These are phyloP conservation scores for Eretmochelys imbricata DNA, from an alignment of 2,113 vertebrate genomes.

Conservation along the genomic window DNA sequence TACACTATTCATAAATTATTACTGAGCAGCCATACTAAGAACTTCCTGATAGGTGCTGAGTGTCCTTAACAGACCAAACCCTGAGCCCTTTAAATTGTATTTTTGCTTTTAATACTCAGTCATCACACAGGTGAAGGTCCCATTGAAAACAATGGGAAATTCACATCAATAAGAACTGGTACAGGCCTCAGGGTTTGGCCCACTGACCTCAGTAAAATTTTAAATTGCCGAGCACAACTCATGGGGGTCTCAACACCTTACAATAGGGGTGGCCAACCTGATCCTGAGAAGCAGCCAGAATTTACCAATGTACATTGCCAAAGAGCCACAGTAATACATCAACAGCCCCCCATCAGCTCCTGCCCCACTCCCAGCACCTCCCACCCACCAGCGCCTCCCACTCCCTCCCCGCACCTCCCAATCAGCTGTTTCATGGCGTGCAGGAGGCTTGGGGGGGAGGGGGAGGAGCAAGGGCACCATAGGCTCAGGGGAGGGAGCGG, in stretches of 20 bases:
- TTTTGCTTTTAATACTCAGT: too few species aligned
- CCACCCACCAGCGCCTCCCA: too few species aligned
- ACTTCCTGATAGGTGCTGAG: background rate
- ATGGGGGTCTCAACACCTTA: background rate
- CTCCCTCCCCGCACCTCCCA: too few species aligned
- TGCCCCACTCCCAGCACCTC: too few species aligned
- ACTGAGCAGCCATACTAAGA: background rate
- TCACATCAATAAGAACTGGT: background rate
- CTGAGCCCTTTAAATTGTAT: background rate
- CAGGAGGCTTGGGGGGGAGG: too few species aligned
- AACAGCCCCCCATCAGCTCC: too few species aligned
- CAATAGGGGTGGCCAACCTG: background rate
- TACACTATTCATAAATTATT: slow-evolving; percentile 15
- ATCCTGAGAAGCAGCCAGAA: too few species aligned
- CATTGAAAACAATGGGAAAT: background rate
- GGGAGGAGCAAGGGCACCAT: too few species aligned
- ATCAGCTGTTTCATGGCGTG: too few species aligned
- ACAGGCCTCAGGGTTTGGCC: background rate
- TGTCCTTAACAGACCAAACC: background rate
- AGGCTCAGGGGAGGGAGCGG: too few species aligned
- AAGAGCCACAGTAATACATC: too few species aligned
- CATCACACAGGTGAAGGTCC: background rate
- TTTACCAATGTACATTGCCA: too few species aligned
- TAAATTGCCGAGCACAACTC: background rate
- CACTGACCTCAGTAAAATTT: background rate